A percentile compares a stretch with the other conserved stretches of the same genome.
These are phyloP conservation scores for Chaenocephalus aceratus DNA, from an alignment of 2,113 vertebrate species.

Conservation along the genomic window DNA sequence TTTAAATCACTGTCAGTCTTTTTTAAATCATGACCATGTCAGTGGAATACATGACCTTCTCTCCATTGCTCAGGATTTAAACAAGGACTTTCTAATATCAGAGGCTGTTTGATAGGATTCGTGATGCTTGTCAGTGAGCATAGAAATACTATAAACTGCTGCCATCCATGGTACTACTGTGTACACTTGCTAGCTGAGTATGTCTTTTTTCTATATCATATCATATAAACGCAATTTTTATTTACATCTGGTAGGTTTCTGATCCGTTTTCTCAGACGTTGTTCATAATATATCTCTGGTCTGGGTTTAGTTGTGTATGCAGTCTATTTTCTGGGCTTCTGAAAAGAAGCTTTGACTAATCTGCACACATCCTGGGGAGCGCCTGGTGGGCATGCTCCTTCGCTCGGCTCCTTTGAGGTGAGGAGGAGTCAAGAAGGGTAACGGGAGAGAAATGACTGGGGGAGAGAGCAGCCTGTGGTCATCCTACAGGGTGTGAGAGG, in stretches of 20 bases:
- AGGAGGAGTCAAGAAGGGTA: not conserved
- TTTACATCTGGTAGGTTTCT: not conserved
- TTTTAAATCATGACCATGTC: no score
- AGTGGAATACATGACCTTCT: no score
- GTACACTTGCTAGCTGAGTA: no score
- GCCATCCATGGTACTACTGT: no score
- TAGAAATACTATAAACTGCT: not conserved
- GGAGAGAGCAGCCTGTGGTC: slow-evolving; percentile 31
- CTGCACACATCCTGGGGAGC: slow-evolving; percentile 39
- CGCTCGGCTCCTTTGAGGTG: slow-evolving; percentile 14
- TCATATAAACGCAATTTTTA: not conserved
- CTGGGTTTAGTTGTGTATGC: slow-evolving; percentile 2
- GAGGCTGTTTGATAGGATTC: not conserved
- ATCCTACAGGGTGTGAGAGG: slow-evolving; percentile 37
- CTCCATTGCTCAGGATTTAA: no score
- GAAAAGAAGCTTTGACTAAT: slow-evolving; percentile 60
- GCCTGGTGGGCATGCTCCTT: slow-evolving; percentile 23
- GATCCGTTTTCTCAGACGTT: not conserved
- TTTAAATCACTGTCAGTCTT: no score
- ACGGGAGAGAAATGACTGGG: not conserved
- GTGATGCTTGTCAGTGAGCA: not conserved
- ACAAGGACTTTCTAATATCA: not conserved
- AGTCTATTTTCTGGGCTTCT: slow-evolving; percentile 48
- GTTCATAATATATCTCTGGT: slow-evolving; percentile 11
- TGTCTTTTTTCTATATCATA: not conserved